Conservation (phyloP, 2,888 invertebrate genomes). For the Leptinotarsa juncta region DNA sequence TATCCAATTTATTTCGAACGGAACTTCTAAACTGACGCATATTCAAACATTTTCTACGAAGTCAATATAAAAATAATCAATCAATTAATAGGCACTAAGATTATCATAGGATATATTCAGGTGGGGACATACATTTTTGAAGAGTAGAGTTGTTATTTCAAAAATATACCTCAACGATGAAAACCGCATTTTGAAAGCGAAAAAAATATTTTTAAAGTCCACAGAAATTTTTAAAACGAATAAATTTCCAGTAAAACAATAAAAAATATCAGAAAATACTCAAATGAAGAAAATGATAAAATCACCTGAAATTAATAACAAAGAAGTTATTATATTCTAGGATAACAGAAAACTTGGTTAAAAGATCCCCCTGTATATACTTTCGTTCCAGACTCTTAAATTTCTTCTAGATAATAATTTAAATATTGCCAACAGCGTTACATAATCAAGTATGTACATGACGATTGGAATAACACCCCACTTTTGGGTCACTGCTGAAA, state of each 20-base stretch:
- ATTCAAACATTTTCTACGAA: background rate
- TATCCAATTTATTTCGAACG: background rate
- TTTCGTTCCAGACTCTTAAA: conserved; percentile 60
- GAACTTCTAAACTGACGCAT: background rate
- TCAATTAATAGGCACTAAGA: conserved; percentile 1
- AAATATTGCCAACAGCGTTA: conserved; percentile 62
- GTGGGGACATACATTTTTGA: background rate
- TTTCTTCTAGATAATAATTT: conserved; percentile 59
- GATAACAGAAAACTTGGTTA: background rate
- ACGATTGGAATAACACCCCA: conserved; percentile 65
- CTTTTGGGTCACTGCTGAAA: conserved; percentile 43
- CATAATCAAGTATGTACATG: conserved; percentile 59
- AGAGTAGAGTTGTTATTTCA: background rate
- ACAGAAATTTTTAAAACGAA: background rate
- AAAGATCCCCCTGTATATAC: conserved; percentile 55
- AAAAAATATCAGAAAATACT: background rate
- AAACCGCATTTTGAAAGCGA: background rate
- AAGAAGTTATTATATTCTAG: background rate
- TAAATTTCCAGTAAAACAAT: background rate
- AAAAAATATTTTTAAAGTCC: background rate
- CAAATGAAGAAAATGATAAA: background rate
- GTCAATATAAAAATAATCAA: background rate
- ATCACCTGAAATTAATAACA: background rate
- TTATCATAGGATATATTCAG: background rate
- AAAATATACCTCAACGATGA: background rate